Evolutionary conservation across 2,113 vertebrate genomes (phyloP).

Genomic region (Etheostoma spectabile): DNA sequence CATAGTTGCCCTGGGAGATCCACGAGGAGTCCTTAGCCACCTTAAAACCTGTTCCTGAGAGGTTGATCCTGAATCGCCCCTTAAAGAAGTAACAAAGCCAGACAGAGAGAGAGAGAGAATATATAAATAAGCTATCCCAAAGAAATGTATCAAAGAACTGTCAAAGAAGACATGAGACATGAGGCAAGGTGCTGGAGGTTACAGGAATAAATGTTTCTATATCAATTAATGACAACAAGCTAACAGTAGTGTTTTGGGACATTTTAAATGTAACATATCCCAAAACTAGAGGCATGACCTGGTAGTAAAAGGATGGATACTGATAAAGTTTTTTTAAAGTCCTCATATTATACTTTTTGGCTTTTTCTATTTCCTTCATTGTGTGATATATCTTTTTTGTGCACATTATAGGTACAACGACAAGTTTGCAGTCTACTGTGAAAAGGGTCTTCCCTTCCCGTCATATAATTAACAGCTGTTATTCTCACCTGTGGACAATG

Average conservation of each 20-base stretch:
- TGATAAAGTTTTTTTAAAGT: neutral
- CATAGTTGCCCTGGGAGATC: slow-evolving; percentile 94
- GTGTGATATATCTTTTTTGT: no score
- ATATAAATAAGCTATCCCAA: neutral
- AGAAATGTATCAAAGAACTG: neutral
- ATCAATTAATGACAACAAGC: neutral
- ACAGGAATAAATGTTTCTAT: neutral
- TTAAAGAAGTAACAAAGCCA: slow-evolving; percentile 60
- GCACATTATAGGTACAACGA: neutral
- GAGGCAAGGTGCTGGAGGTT: neutral
- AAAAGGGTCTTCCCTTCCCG: neutral
- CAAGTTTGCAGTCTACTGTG: neutral
- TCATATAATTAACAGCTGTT: neutral
- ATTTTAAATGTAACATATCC: neutral
- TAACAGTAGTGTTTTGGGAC: neutral
- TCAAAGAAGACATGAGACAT: neutral
- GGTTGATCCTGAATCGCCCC: slow-evolving; percentile 95
- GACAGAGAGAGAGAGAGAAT: neutral
- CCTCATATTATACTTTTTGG: no score
- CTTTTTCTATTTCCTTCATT: no score
- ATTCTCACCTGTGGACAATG: slow-evolving; percentile 93
- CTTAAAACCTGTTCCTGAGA: slow-evolving; percentile 92
- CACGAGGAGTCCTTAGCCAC: slow-evolving; percentile 87
- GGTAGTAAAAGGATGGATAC: neutral
- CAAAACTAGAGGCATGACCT: neutral